Base-by-base conservation (phyloP, 2,113 vertebrate genomes). In the Petromus typicus region DNA sequence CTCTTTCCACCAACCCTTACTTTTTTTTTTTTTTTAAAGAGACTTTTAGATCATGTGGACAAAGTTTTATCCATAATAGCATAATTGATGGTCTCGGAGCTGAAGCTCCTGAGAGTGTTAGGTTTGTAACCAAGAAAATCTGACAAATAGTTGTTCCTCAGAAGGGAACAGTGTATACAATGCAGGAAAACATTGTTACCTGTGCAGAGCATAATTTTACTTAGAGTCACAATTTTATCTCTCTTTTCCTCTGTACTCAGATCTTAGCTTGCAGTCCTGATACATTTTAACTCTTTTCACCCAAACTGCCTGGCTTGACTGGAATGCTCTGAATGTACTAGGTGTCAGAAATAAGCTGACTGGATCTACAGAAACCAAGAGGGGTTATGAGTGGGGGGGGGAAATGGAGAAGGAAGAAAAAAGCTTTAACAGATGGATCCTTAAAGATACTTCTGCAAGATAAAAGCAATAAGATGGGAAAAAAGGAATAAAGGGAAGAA, bases 141-240 rank as follows among this genome's bases (percentile, higher is more conserved):
- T 97, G 97, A 95, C 97, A 97, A 96, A 95, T 30, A 78, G 73
- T 87, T 95, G 95, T 89, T 97, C 98, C 96, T 95, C 94, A 92
- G 96, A 98, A 86, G 25, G 40, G 84, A 54, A 63, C 85, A 96
- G 78, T 71, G 90, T 92, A 89, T 90, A 91, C 66, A 90, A 81
- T 96, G 98, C 96, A 92, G 97, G 93, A 95, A 95, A 96, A 89
- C 94, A 91, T 88, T 73, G 96, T 73, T 96, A 97, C 96, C 97
- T 98, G 89, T 97, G 95, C 96, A 97, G 95, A 96, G 94, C 96
- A 82, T 86, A 76, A 97, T 96, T 98, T 98, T 97, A 91, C 88
- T 98, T 84, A 83, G 75, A 86, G 37, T 87, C 89, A 93, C 91
- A 89, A 57, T 96, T 93, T 76, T 66, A 37, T 94, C 25, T 18